These are phyloP conservation scores for Macrotus californicus DNA, from an alignment of 2,113 vertebrate species.

Conservation along the genomic window DNA sequence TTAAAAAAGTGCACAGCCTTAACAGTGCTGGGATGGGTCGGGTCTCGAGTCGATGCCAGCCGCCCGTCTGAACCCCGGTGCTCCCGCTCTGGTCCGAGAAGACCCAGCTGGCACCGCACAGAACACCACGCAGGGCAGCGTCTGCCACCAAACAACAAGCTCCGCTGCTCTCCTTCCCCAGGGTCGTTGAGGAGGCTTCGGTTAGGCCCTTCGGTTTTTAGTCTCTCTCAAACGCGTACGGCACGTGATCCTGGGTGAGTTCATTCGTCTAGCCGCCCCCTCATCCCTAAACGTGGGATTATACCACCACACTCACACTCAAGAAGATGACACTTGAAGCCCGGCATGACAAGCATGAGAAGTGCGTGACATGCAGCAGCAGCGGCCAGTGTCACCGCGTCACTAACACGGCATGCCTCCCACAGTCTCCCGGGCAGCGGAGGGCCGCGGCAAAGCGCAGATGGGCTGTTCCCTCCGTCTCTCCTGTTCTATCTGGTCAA, in stretches of 20 bases:
- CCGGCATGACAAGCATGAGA: background rate
- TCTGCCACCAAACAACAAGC: background rate
- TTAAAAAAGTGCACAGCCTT: background rate
- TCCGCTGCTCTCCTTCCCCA: background rate
- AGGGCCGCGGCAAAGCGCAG: background rate
- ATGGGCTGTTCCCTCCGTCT: background rate
- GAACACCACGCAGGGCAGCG: background rate
- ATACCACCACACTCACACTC: background rate
- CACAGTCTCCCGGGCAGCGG: background rate
- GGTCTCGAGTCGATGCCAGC: too few species aligned
- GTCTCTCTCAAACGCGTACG: background rate
- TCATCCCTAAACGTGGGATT: background rate
- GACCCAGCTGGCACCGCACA: background rate
- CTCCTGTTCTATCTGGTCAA: background rate
- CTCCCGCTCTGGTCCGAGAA: background rate
- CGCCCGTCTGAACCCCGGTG: background rate
- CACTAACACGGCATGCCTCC: background rate
- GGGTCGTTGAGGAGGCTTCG: background rate
- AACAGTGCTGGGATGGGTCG: background rate
- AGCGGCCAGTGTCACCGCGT: background rate
- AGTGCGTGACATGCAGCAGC: background rate
- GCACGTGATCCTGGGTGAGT: background rate
- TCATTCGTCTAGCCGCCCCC: background rate
- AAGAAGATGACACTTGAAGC: background rate
- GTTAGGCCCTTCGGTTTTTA: background rate